Base-by-base conservation (phyloP, 1,140 invertebrate genomes). In the Sitophilus oryzae region DNA sequence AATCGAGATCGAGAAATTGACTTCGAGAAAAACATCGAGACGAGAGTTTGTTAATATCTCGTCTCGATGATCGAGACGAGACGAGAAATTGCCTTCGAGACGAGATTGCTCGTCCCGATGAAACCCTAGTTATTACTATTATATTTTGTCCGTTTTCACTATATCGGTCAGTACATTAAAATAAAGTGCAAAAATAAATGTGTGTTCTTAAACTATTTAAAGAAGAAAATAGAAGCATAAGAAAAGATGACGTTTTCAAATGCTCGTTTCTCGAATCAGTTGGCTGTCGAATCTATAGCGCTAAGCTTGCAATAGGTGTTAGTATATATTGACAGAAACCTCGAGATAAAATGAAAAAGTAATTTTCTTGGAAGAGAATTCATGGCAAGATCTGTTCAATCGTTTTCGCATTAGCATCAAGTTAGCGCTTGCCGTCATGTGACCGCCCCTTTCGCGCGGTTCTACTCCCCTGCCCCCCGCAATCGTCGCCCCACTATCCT, bases 341-440 rank as follows among this genome's bases (percentile, higher is more conserved):
- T 54, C 61, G 59, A 64, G 65, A 67, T 67, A 67, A 67, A 67
- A 70, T 70, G 65, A 69, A 70, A 70, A 70, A 70, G 68, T 65
- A 64, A 68, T 70, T 70, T 70, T 67, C 66, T 68, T 65, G 50
- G 42, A 64, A 70, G 66, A 62, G 64, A 68, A 68, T 69, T 69
- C 67, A 69, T 69, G 60, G 63, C 65, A 64, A 62, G 60, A 60
- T 63, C 55, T 52, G 57, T 63, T 49, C 62, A 62, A 70, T 70
- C 59, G 57, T 66, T 65, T 67, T 48, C 57, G 57, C 68, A 70
- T 70, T 70, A 70, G 63, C 63, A 63, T 60, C 58, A 62, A 65
- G 64, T 70, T 70, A 64, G 63, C 68, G 66, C 68, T 68, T 66
- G 55, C 58, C 61, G 60, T 56, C 66, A 62, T 58, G 56, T 62